These are phyloP conservation scores for Caenorhabditis angaria DNA, from an alignment of 2,888 invertebrate genomes.

Conservation along the genomic window DNA sequence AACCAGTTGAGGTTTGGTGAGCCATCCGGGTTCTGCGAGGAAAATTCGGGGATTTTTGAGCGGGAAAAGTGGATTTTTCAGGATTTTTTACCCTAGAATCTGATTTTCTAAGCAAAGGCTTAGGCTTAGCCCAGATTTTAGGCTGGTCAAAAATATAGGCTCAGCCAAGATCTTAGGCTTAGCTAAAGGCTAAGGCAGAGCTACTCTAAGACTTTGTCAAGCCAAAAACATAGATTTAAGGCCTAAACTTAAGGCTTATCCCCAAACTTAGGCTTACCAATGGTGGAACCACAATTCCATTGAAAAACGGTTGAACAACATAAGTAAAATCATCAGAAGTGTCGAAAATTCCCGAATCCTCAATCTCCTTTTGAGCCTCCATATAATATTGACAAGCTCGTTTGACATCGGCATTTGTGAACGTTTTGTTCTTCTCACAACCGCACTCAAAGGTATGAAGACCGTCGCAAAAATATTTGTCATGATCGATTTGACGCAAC, in stretches of 20 bases:
- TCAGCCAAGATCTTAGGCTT: too few species aligned
- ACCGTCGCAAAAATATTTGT: conserved; percentile 56
- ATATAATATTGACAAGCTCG: conserved; percentile 53
- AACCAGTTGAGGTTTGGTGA: conserved; percentile 55
- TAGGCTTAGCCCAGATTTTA: too few species aligned
- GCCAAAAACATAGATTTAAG: too few species aligned
- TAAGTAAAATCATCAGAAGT: conserved; percentile 59
- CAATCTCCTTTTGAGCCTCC: conserved; percentile 52
- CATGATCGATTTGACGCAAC: conserved; percentile 55
- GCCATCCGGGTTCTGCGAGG: conserved; percentile 44
- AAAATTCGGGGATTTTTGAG: neutral
- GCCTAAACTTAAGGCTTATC: too few species aligned
- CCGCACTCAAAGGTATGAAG: conserved; percentile 58
- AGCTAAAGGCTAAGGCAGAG: too few species aligned
- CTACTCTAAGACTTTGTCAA: too few species aligned
- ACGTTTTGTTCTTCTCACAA: conserved; percentile 54
- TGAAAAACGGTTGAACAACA: conserved; percentile 64
- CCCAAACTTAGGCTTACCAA: too few species aligned
- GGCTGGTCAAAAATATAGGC: too few species aligned
- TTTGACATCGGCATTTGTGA: conserved; percentile 53
- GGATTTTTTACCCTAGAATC: too few species aligned
- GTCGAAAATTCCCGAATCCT: conserved; percentile 56
- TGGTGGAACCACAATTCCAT: conserved; percentile 50
- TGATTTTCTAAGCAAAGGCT: too few species aligned
- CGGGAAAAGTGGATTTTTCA: too few species aligned